Conservation (phyloP, 2,113 vertebrate species). For the Ancistrus triradiatus region DNA sequence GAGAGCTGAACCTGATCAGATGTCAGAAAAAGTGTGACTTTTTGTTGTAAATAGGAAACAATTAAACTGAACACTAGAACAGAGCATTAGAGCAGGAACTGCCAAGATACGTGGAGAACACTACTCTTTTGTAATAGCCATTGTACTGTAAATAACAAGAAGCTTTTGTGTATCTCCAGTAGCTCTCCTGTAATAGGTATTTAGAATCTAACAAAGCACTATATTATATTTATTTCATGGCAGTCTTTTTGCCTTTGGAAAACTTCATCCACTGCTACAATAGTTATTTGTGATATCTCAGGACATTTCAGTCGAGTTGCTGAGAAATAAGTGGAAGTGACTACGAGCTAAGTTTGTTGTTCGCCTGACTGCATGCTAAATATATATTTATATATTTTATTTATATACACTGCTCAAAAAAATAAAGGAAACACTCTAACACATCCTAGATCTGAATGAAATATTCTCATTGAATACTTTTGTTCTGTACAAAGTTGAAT, state of each 20-base stretch:
- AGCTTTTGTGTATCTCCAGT: conserved; percentile 37
- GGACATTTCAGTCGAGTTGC: too few species aligned
- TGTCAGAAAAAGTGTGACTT: conserved; percentile 18
- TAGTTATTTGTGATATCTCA: too few species aligned
- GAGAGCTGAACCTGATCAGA: not conserved
- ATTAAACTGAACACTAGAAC: conserved; percentile 41
- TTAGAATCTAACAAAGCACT: conserved; percentile 31
- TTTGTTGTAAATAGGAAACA: conserved; percentile 36
- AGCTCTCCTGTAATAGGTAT: conserved; percentile 3
- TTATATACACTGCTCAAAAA: too few species aligned
- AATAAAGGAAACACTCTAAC: too few species aligned
- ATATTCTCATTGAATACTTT: too few species aligned
- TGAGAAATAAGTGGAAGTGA: too few species aligned
- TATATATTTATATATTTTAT: too few species aligned
- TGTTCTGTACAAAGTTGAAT: too few species aligned
- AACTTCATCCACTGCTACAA: not conserved
- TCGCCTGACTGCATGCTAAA: too few species aligned
- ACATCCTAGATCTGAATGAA: too few species aligned
- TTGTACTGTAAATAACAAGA: conserved; percentile 34
- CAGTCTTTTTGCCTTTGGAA: conserved; percentile 8
- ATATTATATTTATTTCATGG: conserved; percentile 7
- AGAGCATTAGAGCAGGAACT: conserved; percentile 34
- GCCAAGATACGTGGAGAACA: conserved; percentile 33
- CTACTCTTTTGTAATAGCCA: conserved; percentile 41
- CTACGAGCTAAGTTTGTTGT: too few species aligned